Evolutionary conservation across 2,113 vertebrate species (phyloP), one percentile per base, ranked within the genome.

Genomic region (Bungarus multicinctus): DNA sequence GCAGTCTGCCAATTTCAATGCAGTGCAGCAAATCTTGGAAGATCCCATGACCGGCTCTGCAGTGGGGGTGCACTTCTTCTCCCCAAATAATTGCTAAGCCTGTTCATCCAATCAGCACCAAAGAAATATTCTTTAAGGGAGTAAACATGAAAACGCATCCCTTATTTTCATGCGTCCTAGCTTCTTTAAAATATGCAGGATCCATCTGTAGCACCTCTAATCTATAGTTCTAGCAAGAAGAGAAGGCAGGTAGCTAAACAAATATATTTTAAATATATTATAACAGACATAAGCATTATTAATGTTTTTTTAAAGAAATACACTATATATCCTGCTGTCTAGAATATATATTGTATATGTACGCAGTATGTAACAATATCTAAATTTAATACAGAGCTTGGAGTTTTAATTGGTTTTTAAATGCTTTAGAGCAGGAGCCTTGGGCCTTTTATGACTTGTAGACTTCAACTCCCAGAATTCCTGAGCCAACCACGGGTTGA

Each of bases 271-370:
- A 6, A 50, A 86, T 47, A 50, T 23, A 85, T 18, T 34, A 34
- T 39, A 81, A 69, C 30, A 81, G 34, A 9, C 34, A 81, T 81
- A 43, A 81, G 3, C 2, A 9, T 43, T 18, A 43, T 81, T 39
- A 81, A 27, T 4, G 3, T 14, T 0, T 23, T 50, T 6, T 1
- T 47, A 18, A 34, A 18, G 89, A 20, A 69, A 16, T 6, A 69
- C 64, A 34, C 12, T 34, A 0, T 2, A 5, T 57, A 0, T 0
- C 43, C 64, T 1, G 4, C 0, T 25, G 2, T 39, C 16, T 1
- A 14, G 11, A 86, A 87, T 43, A 81, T 22, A 39, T 22, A 5
- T 4, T 0, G 1, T 74, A n/a, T 30, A 0, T 52, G 0, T n/a
- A 23, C 20, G 64, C 20, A 89, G 14, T 23, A 23, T 74, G n/a